Percentiles rank a stretch among this genome's conserved stretches.
Conservation (phyloP, 2,888 invertebrate species). For the Megastigmus dorsalis region DNA sequence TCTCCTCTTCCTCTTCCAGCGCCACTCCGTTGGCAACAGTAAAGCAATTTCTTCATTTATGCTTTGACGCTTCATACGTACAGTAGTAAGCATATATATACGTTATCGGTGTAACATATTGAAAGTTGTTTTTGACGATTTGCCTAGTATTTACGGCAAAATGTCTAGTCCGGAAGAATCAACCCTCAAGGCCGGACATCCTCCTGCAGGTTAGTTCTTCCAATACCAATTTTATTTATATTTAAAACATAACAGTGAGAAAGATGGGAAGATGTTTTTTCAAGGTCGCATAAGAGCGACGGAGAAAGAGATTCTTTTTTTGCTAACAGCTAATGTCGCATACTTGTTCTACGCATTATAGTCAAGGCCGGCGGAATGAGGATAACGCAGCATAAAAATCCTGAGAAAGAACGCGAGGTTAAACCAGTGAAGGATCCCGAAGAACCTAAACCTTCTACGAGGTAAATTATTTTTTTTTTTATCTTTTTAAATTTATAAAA, state of each 20-base stretch:
- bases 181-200: conserved; percentile 88
- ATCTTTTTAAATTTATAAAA: too few relatives aligned
- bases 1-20: conserved; percentile 3
- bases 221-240: not conserved
- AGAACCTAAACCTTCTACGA: conserved; percentile 79
- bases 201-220: conserved; percentile 86
- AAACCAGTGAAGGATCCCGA: conserved; percentile 73
- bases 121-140: not conserved
- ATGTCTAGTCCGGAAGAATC: conserved; percentile 80
- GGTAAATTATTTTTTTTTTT: conserved; percentile 69
- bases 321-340: conserved; percentile 31
- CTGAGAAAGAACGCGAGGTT: conserved; percentile 80
- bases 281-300: conserved; percentile 42
- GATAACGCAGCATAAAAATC: conserved; percentile 89
- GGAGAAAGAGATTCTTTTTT: conserved; percentile 3
- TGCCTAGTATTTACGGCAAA: not conserved
- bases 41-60: conserved; percentile 26
- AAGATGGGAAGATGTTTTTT: not conserved
- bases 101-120: conserved; percentile 42
- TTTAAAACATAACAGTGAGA: not conserved
- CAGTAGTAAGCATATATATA: not conserved
- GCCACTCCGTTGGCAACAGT: conserved; percentile 37
- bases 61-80: not conserved
- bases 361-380: conserved; percentile 96
- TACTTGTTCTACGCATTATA: conserved; percentile 69